These are phyloP conservation scores for Ciconia stormi DNA, from an alignment of 2,113 vertebrate genomes.

Conservation along the genomic window DNA sequence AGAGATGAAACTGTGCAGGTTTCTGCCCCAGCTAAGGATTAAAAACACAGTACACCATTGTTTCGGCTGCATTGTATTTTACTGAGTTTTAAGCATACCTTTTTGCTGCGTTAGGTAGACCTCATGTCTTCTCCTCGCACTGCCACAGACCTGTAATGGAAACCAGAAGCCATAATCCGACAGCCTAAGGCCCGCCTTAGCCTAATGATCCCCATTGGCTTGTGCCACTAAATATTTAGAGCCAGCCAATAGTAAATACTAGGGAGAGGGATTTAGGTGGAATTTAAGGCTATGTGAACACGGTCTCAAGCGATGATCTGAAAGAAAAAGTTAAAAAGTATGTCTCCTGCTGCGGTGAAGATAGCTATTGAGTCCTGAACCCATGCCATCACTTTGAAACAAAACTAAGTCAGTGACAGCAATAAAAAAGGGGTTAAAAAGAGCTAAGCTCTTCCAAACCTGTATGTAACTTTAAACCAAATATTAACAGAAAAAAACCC, in stretches of 20 bases:
- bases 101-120: neutral
- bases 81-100: neutral
- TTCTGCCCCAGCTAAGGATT: neutral
- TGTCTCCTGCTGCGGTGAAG: conserved; percentile 14
- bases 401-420: conserved; percentile 60
- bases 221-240: neutral
- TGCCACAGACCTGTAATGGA: neutral
- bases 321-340: neutral
- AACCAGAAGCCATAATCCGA: neutral
- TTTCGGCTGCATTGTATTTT: neutral
- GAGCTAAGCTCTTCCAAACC: conserved; percentile 64
- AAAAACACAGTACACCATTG: neutral
- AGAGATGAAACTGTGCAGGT: neutral
- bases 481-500: conserved; percentile 71
- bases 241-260: neutral
- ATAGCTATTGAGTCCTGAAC: conserved; percentile 24
- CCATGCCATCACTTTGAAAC: conserved; percentile 60
- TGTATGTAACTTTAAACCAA: conserved; percentile 77
- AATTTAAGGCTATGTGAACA: neutral
- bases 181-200: neutral
- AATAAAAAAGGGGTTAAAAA: conserved; percentile 70
- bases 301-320: neutral
- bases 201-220: neutral
- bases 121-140: neutral
- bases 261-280: neutral